Base-by-base conservation (phyloP, 2,888 invertebrate species). In the Nomada fucata region DNA sequence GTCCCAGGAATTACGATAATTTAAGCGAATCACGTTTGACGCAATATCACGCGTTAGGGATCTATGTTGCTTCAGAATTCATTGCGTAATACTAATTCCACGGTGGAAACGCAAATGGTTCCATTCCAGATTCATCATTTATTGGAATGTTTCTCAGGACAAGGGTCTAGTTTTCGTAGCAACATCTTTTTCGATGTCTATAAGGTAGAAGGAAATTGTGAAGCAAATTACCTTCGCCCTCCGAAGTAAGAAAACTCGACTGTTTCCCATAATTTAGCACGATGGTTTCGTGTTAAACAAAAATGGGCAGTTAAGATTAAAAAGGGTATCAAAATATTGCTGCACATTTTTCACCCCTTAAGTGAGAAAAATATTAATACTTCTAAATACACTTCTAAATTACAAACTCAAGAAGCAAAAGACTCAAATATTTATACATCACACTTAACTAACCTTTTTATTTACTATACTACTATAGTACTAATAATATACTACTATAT, bases 1-100 rank as follows among this genome's bases (percentile, higher is more conserved):
- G 53, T 61, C 55, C 61, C 18, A 47, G 20, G 47, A 75, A 67
- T 68, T 26, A 64, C 26, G 42, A 76, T 69, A 68, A 76, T 76
- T 78, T 57, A 57, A 63, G 55, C n/a, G 61, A 75, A 63, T 69
- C 18, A 13, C 26, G 36, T 26, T 36, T 36, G 75, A 75, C 42
- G 68, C 50, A 63, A 76, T 52, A 63, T 76, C 50, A n/a, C 36
- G 61, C 47, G 47, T 50, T 57, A 13, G 55, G 50, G 18, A 50
- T 61, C 23, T 13, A 15, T 5, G 76, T 47, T 64, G 26, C 42
- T 61, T 78, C 42, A 18, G 57, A 63, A 63, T 64, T 50, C 50
- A 50, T 76, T 69, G 76, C 42, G 61, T 55, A 75, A 68, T 11
- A 18, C 47, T 50, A 61, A 68, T 68, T 63, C 36, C 4, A 61